A percentile compares a stretch with the other conserved stretches of the same genome.
phyloP scores from a whole-genome alignment of 2,888 invertebrate genomes.

The Tenthredo livida region DNA sequence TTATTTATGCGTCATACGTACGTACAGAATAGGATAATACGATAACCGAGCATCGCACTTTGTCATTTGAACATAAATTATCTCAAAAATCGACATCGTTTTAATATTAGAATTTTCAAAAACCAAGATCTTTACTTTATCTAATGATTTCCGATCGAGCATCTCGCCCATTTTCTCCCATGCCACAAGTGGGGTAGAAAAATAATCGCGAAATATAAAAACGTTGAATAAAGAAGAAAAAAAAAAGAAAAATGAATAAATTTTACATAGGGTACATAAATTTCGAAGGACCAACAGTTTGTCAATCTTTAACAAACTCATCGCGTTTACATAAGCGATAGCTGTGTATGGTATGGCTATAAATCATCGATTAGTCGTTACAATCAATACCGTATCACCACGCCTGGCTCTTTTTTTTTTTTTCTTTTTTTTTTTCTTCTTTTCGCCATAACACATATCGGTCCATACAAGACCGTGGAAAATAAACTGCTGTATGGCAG shows the following conservation, averaged over 20 bases:
- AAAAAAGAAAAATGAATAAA: not conserved
- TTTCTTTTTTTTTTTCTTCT: no score
- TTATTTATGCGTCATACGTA: constrained; percentile 17
- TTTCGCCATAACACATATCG: no score
- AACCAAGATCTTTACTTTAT: not conserved
- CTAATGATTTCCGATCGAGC: not conserved
- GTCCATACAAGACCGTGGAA: not conserved
- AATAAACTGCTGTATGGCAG: not conserved
- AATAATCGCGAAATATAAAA: not conserved
- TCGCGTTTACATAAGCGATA: not conserved
- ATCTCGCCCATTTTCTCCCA: not conserved
- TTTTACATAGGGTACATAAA: not conserved
- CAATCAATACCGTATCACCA: constrained; percentile 18
- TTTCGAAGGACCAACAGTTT: not conserved
- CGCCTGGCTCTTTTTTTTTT: not conserved
- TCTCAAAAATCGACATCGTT: not conserved
- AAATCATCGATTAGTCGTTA: constrained; percentile 34
- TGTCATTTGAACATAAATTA: not conserved
- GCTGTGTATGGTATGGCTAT: not conserved
- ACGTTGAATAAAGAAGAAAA: no score
- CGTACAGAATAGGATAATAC: not conserved
- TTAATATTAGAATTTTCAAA: not conserved
- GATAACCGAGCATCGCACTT: not conserved
- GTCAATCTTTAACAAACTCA: constrained; percentile 9
- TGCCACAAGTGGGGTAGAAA: not conserved